Conservation (phyloP, 2,113 vertebrate species). For the Neodontobutis hainanensis region DNA sequence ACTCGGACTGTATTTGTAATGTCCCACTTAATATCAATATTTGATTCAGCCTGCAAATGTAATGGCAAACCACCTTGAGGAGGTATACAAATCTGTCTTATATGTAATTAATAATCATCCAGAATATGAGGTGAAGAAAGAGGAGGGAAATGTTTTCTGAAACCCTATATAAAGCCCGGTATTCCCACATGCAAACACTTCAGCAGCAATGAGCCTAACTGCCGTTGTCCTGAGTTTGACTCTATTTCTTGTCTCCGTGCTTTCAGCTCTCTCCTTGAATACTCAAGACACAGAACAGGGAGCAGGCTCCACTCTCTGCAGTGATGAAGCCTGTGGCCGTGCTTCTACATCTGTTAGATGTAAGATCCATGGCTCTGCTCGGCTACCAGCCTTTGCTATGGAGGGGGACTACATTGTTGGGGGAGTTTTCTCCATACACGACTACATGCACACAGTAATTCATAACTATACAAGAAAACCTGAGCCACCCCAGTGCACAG, state of each 20-base stretch:
- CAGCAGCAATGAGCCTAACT: conserved; percentile 14
- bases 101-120: not conserved
- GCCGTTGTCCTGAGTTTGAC: not conserved
- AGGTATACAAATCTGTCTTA: not conserved
- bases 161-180: conserved; percentile 37
- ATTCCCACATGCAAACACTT: conserved; percentile 7
- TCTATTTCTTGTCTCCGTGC: conserved; percentile 17
- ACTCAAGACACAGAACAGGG: not conserved
- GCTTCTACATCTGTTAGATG: conserved; percentile 43
- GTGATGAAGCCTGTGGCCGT: not conserved
- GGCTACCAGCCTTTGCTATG: conserved; percentile 52
- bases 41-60: no score
- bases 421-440: conserved; percentile 70
- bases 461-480: conserved; percentile 62
- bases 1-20: no score
- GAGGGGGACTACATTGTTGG: conserved; percentile 73
- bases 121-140: not conserved
- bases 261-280: conserved; percentile 5
- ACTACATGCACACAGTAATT: conserved; percentile 39
- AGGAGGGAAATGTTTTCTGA: not conserved
- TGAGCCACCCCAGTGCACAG: conserved; percentile 57
- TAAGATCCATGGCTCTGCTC: conserved; percentile 43
- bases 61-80: no score
- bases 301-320: not conserved
- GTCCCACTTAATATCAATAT: no score